A percentile compares a stretch with the other conserved stretches of the same genome.
phyloP scores from a whole-genome alignment of 1,140 invertebrate species.

The Planococcus citri region DNA sequence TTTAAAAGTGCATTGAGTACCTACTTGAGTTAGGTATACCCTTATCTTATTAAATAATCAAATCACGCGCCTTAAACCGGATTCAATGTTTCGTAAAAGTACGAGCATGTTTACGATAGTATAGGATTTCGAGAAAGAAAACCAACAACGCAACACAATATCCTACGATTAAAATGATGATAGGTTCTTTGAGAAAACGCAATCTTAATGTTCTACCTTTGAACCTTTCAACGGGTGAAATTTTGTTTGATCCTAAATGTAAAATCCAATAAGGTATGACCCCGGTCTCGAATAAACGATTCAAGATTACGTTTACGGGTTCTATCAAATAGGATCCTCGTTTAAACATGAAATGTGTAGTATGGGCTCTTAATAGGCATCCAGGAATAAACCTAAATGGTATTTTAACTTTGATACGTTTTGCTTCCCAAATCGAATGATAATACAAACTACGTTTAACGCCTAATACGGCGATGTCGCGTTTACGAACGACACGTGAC shows the following conservation, averaged over 20 bases:
- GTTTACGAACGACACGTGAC: constrained; percentile 23
- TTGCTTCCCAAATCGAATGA: constrained; percentile 24
- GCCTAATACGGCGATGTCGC: constrained; percentile 26
- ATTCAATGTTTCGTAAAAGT: too few species aligned
- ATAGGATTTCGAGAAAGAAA: constrained; percentile 16
- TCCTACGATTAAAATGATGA: constrained; percentile 21
- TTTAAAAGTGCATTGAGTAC: too few species aligned
- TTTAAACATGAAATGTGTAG: constrained; percentile 27
- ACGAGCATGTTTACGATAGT: background rate
- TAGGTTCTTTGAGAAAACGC: constrained; percentile 20
- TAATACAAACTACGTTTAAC: constrained; percentile 27
- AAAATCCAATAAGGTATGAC: constrained; percentile 25
- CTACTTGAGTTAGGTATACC: too few species aligned
- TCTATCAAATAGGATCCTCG: constrained; percentile 24
- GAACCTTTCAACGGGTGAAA: constrained; percentile 24
- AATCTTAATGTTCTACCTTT: constrained; percentile 22
- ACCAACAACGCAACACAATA: background rate
- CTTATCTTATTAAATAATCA: too few species aligned
- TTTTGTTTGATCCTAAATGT: constrained; percentile 25
- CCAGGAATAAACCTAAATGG: constrained; percentile 27
- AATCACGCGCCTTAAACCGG: too few species aligned
- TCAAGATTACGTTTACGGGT: constrained; percentile 23
- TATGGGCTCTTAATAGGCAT: constrained; percentile 26
- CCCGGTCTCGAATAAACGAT: constrained; percentile 26
- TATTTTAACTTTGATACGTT: constrained; percentile 26